Conservation (phyloP, 2,888 invertebrate genomes). For the Colostygia pectinataria region DNA sequence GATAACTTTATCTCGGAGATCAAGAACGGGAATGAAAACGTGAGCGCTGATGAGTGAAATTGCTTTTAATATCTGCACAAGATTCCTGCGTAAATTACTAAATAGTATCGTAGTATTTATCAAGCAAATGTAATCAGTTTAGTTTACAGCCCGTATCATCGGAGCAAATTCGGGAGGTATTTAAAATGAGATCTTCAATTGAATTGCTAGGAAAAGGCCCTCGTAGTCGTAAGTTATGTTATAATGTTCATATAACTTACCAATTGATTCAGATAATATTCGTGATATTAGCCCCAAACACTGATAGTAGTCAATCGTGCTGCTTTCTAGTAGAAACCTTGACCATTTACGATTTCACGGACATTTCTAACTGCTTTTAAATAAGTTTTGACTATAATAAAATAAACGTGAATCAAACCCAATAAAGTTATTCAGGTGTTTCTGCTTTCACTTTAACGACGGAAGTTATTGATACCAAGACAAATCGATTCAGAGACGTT, state of each 20-base stretch:
- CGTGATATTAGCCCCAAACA: conserved; percentile 1
- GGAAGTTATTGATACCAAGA: conserved; percentile 41
- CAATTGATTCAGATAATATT: too few relatives aligned
- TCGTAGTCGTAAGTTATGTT: too few relatives aligned
- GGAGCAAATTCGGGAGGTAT: too few relatives aligned
- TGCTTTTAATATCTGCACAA: too few relatives aligned
- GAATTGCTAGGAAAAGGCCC: too few relatives aligned
- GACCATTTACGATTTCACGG: conserved; percentile 35
- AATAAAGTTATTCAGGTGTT: conserved; percentile 29
- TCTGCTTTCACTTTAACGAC: conserved; percentile 43
- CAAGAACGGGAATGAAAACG: conserved; percentile 4
- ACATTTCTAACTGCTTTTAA: conserved; percentile 29
- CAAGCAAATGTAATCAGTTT: too few relatives aligned
- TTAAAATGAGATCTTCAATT: too few relatives aligned
- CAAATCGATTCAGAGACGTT: conserved; percentile 47
- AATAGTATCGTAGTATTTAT: too few relatives aligned
- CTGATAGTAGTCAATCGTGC: conserved; percentile 15
- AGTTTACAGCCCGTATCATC: too few relatives aligned
- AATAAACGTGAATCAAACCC: conserved; percentile 25
- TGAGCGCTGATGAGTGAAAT: background rate
- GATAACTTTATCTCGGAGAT: conserved; percentile 7
- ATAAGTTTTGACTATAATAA: conserved; percentile 21
- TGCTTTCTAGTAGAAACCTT: conserved; percentile 35
- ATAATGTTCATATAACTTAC: too few relatives aligned
- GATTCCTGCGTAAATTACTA: too few relatives aligned